Evolutionary conservation across 1,140 invertebrate species (phyloP).

Genomic region (Mylabris phalerata): DNA sequence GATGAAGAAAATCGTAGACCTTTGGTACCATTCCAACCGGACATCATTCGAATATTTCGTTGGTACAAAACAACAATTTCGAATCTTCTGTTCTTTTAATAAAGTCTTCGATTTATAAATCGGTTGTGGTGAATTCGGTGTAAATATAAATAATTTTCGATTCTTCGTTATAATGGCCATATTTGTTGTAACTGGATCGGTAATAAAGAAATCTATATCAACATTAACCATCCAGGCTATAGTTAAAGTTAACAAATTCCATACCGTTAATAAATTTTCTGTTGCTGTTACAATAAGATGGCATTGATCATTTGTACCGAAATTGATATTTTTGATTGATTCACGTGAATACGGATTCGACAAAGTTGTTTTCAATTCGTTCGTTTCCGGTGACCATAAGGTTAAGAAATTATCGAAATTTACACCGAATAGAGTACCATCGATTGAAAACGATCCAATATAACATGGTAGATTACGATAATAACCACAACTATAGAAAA

Average conservation of each 20-base stretch:
- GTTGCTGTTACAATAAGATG: conserved; percentile 59
- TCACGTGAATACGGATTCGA: conserved; percentile 33
- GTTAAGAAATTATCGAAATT: conserved; percentile 64
- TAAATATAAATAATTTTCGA: conserved; percentile 57
- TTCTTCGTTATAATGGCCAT: conserved; percentile 59
- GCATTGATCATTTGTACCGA: conserved; percentile 56
- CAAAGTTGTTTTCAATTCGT: conserved; percentile 49
- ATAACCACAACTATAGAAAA: conserved; percentile 55
- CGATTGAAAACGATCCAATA: conserved; percentile 60
- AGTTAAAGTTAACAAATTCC: conserved; percentile 63
- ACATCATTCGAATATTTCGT: conserved; percentile 43
- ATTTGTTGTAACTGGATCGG: conserved; percentile 55
- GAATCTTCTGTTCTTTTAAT: conserved; percentile 40
- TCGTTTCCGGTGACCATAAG: conserved; percentile 56
- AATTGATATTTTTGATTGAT: conserved; percentile 46
- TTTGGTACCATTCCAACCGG: conserved; percentile 48
- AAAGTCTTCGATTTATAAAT: conserved; percentile 47
- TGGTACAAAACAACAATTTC: conserved; percentile 51
- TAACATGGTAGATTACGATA: conserved; percentile 54
- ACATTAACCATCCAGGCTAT: conserved; percentile 54
- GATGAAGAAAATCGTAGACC: conserved; percentile 53
- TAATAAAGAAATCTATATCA: conserved; percentile 44
- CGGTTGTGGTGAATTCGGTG: conserved; percentile 48
- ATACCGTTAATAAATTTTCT: conserved; percentile 53
- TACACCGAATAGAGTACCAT: conserved; percentile 69